Percentiles rank a stretch among this genome's conserved stretches.
phyloP scores from a whole-genome alignment of 2,113 vertebrate genomes.

The Litocranius walleri region DNA sequence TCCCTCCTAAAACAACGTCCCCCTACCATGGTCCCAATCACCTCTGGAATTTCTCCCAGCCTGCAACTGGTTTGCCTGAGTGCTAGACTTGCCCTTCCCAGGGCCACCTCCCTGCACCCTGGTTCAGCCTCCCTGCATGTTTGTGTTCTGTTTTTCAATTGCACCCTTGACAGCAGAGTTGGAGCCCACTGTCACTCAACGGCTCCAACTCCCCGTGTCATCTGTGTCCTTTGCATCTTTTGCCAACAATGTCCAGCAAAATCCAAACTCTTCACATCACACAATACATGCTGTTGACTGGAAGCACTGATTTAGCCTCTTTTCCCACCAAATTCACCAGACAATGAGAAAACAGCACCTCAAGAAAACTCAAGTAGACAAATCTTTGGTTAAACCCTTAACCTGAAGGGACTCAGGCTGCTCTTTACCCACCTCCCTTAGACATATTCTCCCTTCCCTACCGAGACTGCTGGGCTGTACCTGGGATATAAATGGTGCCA shows the following conservation, averaged over 20 bases:
- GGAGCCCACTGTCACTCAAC: background rate
- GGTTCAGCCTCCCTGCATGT: background rate
- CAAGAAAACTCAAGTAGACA: background rate
- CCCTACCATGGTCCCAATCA: background rate
- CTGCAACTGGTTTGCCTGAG: background rate
- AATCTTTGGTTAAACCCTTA: background rate
- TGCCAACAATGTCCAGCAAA: background rate
- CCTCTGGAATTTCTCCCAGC: background rate
- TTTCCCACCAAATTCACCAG: background rate
- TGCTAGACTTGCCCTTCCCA: background rate
- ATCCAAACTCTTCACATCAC: background rate
- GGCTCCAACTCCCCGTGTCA: too few species aligned
- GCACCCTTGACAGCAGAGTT: background rate
- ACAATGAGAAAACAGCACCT: background rate
- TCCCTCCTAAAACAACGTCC: background rate
- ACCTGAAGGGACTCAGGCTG: background rate
- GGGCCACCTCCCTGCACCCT: background rate
- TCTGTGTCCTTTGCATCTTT: background rate
- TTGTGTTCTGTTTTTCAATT: accelerated
- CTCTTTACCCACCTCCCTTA: background rate
- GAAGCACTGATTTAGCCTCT: background rate
- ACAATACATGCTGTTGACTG: background rate
- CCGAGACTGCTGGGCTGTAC: conserved; percentile 58
- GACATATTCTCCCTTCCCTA: background rate
- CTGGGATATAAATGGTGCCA: conserved; percentile 93